A percentile compares a stretch with the other conserved stretches of the same genome.
Conservation (phyloP, 1,140 invertebrate species). For the Heliconius congener region DNA sequence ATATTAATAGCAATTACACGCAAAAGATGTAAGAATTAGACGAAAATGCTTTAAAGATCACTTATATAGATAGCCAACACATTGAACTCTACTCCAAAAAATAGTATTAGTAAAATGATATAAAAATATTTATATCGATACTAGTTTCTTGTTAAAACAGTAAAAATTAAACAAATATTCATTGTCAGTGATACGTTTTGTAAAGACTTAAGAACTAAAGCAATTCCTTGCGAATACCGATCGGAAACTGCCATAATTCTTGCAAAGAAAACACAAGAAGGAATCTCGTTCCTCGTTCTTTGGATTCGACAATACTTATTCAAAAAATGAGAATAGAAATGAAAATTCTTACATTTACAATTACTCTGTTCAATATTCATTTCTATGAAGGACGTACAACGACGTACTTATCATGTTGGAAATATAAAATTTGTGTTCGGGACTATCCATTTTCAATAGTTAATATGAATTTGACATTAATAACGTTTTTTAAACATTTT, state of each 20-base stretch:
- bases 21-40: too few relatives aligned
- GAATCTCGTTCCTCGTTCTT: neutral
- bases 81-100: neutral
- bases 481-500: neutral
- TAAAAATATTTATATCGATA: neutral
- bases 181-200: neutral
- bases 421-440: neutral
- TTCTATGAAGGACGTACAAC: neutral
- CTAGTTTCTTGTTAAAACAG: neutral
- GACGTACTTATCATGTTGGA: neutral
- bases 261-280: neutral
- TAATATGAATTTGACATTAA: neutral
- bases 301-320: neutral
- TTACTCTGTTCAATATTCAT: slow-evolving; percentile 3
- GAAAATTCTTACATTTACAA: slow-evolving; percentile 8
- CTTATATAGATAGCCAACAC: neutral
- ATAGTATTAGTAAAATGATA: neutral
- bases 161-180: neutral
- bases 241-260: neutral
- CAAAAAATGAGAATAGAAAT: neutral
- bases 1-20: too few relatives aligned
- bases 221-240: neutral
- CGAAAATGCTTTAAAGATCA: neutral
- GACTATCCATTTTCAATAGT: neutral
- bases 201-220: neutral